These are phyloP conservation scores for Lasaia peninsularis DNA, from an alignment of 1,140 invertebrate genomes.

Conservation along the genomic window DNA sequence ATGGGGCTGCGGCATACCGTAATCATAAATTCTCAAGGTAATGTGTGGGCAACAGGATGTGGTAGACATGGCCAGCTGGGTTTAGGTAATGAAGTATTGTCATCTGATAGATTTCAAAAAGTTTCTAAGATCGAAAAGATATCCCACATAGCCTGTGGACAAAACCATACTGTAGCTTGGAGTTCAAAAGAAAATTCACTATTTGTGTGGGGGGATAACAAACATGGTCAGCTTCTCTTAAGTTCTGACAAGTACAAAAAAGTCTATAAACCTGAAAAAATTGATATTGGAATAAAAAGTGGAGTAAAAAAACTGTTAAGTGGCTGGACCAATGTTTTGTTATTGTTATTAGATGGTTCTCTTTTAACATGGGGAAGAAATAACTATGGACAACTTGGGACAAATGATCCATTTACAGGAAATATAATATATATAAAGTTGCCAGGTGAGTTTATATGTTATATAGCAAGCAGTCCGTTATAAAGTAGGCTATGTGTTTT, in stretches of 20 bases:
- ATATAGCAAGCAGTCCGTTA: too few species aligned
- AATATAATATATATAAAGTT: constrained; percentile 45
- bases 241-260: constrained; percentile 60
- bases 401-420: constrained; percentile 39
- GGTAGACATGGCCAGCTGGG: constrained; percentile 83
- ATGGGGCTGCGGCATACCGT: constrained; percentile 84
- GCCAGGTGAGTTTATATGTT: constrained; percentile 40
- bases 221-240: constrained; percentile 82
- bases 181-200: constrained; percentile 78
- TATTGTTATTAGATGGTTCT: constrained; percentile 78
- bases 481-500: too few species aligned
- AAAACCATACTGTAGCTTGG: constrained; percentile 84
- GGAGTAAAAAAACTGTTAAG: constrained; percentile 76
- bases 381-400: constrained; percentile 86
- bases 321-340: constrained; percentile 87
- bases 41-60: constrained; percentile 80
- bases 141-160: constrained; percentile 82
- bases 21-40: constrained; percentile 80
- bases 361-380: constrained; percentile 88
- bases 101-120: constrained; percentile 76
- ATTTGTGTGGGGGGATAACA: constrained; percentile 86
- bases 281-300: constrained; percentile 73
- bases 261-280: constrained; percentile 70
- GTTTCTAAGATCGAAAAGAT: constrained; percentile 78
- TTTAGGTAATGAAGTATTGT: constrained; percentile 63